Evolutionary conservation across 2,888 invertebrate genomes (phyloP).

Genomic region (Trissoscelio sp.): DNA sequence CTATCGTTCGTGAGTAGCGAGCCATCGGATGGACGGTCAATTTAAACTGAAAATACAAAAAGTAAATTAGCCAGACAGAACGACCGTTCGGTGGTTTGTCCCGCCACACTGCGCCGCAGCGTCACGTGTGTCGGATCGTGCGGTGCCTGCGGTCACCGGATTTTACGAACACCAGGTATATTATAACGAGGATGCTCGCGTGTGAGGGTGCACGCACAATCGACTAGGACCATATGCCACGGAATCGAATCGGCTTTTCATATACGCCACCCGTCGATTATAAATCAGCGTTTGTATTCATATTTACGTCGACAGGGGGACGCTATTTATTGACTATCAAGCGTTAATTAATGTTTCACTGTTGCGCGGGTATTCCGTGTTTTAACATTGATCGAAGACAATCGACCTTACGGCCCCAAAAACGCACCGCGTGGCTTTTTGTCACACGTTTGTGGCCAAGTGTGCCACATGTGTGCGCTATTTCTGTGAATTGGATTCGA

Average conservation of each 20-base stretch:
- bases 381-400: slow-evolving; percentile 35
- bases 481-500: no score
- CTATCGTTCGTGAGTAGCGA: slow-evolving; percentile 66
- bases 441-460: background rate
- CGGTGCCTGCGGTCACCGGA: slow-evolving; percentile 79
- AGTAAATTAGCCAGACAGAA: slow-evolving; percentile 82
- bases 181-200: slow-evolving; percentile 71
- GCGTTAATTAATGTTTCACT: slow-evolving; percentile 59
- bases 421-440: background rate
- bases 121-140: slow-evolving; percentile 81
- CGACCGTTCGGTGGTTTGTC: slow-evolving; percentile 78
- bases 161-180: slow-evolving; percentile 80
- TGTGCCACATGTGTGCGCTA: background rate
- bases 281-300: slow-evolving; percentile 67
- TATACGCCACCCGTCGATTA: slow-evolving; percentile 44
- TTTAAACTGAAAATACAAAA: slow-evolving; percentile 82
- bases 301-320: slow-evolving; percentile 46
- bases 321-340: slow-evolving; percentile 62
- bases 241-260: slow-evolving; percentile 65
- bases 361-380: slow-evolving; percentile 17
- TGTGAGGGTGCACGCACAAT: slow-evolving; percentile 63
- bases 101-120: slow-evolving; percentile 76
- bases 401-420: slow-evolving; percentile 18
- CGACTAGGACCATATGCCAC: slow-evolving; percentile 64
- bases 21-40: slow-evolving; percentile 78